Conservation (phyloP, 2,888 invertebrate genomes). For the Cheiracanthium punctorium region DNA sequence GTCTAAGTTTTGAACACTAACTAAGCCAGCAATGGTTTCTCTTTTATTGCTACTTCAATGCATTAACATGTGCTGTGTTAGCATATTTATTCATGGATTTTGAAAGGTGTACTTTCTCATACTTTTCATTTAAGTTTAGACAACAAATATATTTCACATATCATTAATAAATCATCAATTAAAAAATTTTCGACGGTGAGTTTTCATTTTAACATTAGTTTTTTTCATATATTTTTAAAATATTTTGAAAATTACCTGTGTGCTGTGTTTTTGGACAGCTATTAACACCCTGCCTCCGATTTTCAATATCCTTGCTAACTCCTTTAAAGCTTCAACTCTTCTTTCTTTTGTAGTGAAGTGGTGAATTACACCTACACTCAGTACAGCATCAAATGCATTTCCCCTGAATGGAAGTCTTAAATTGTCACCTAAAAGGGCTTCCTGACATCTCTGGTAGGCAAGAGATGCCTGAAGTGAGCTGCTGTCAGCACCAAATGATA, state of each 20-base stretch:
- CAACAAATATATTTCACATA: too few species aligned
- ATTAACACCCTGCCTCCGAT: constrained; percentile 93
- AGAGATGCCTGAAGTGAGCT: constrained; percentile 23
- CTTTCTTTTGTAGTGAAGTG: constrained; percentile 96
- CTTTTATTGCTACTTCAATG: too few species aligned
- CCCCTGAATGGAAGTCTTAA: constrained; percentile 91
- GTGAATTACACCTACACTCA: constrained; percentile 97
- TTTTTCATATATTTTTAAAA: too few species aligned
- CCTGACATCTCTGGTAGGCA: constrained; percentile 5
- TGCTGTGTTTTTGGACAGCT: constrained; percentile 82
- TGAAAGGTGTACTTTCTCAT: too few species aligned
- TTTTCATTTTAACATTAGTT: neutral
- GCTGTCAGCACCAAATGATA: constrained; percentile 91
- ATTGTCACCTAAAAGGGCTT: constrained; percentile 70
- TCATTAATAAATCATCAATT: too few species aligned
- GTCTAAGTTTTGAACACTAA: too few species aligned
- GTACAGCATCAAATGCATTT: constrained; percentile 93
- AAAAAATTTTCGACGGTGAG: too few species aligned
- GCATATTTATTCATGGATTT: too few species aligned
- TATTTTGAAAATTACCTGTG: neutral
- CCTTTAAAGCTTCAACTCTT: constrained; percentile 89
- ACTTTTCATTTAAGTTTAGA: too few species aligned
- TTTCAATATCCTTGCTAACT: constrained; percentile 88
- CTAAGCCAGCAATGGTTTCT: too few species aligned
- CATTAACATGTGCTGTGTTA: too few species aligned